Evolutionary conservation across 2,888 invertebrate genomes (phyloP), one percentile per base, ranked within the genome.

Genomic region (Synanthedon vespiformis): DNA sequence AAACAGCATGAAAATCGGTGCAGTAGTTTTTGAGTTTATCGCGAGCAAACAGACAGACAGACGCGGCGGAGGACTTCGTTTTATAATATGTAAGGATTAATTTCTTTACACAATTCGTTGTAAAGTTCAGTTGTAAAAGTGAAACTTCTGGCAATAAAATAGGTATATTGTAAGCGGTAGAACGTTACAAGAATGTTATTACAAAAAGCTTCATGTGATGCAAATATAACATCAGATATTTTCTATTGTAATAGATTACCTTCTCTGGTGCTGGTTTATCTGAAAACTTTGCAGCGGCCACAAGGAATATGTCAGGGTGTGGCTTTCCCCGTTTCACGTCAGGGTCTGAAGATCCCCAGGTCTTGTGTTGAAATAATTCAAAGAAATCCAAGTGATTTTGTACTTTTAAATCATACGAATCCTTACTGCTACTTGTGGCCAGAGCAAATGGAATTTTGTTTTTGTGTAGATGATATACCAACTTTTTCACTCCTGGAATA

Each of bases 251-350:
- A 34, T 34, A 34, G 34, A 44, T 59, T 75, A 89, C 90, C 74
- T 89, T 78, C 53, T 88, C 88, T 8, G 91, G 88, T 1, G 77
- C 65, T 1, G 94, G 93, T 56, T 89, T 84, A 53, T 92, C 91
- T 0, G 88, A 74, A 76, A 97, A 97, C 57, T 95, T 89, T 10
- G 82, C 77, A 0, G 94, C 94, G 57, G 93, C 92, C 1, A 95
- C 89, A 2, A 93, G 72, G 71, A 95, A 98, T 62, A 95, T 93
- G 71, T 97, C 96, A 0, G 97, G 97, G 44, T 90, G 89, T 1
- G 97, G 97, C 84, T 98, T 97, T 0, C 97, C 95, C 49, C 89
- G 80, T 68, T 92, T 92, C 1, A 97, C 95, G 52, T 93, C 93
- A 0, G 93, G 92, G 71, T 98, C 97, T 13, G 92, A 92, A 8